Evolutionary conservation across 2,888 invertebrate species (phyloP), one percentile per base, ranked within the genome.

Genomic region (Cryptosula pallasiana): DNA sequence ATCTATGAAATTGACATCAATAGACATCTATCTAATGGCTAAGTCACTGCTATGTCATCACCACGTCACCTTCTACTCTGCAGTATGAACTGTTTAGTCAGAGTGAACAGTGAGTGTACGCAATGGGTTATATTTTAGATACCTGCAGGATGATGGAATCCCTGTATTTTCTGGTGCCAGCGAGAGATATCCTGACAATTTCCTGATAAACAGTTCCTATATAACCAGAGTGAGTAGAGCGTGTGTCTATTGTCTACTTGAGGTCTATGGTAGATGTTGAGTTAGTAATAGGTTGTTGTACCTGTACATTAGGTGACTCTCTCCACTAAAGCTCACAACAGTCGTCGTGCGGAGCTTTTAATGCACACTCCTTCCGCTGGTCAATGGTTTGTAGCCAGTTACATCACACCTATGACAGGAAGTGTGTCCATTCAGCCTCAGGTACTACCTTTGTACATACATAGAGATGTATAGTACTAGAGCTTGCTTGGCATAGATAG

Each of bases 111-210:
- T n/a, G n/a, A n/a, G n/a, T n/a, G n/a, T n/a, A n/a, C n/a, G n/a
- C n/a, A n/a, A n/a, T n/a, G n/a, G n/a, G n/a, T n/a, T n/a, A n/a
- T n/a, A n/a, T n/a, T 71, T 86, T 90, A 76, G 86, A 90, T 78
- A 91, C 80, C 84, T 94, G 72, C 93, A 93, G 82, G 89, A 91
- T 77, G 92, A 91, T 23, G 90, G 93, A 69, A 90, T 91, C 79
- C 94, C 94, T 29, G 90, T 93, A 1, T 89, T 94, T 73, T 90
- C 90, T 80, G 92, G 93, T 1, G 92, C 93, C 80, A 91, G 91
- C 74, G 90, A 92, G 63, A 88, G 89, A 69, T 91, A 92, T 79
- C 91, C 92, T 0, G 89, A 89, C 73, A 86, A 89, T 69, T 81
- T 84, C 74, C 77, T 82, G 76, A 74, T 81, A 32, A 76, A 79